These are phyloP conservation scores for Gobiocypris rarus DNA, from an alignment of 2,113 vertebrate species.

Conservation along the genomic window DNA sequence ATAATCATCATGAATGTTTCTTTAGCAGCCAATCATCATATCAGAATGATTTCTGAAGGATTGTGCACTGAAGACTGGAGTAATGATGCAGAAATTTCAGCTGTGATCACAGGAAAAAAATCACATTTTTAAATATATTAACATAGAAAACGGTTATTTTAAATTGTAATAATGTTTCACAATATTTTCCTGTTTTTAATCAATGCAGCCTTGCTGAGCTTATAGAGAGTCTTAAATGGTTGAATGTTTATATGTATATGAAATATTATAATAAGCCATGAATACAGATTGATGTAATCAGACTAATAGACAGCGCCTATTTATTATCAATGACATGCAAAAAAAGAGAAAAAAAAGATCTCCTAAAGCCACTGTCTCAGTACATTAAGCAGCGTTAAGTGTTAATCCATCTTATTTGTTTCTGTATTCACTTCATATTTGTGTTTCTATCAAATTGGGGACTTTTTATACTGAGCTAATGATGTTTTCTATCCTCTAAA, in stretches of 20 bases:
- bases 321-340: not conserved
- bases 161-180: not conserved
- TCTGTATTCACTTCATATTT: not conserved
- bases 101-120: no score
- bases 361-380: not conserved
- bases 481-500: not conserved
- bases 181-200: not conserved
- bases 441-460: not conserved
- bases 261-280: not conserved
- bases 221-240: no score
- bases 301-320: not conserved
- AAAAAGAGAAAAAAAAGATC: not conserved
- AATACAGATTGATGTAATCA: not conserved
- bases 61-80: no score
- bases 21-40: no score
- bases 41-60: no score
- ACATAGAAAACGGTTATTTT: not conserved
- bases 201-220: not conserved
- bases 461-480: not conserved
- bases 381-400: not conserved
- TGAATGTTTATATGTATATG: not conserved
- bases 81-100: no score
- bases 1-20: no score
- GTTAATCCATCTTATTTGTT: not conserved
- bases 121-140: not conserved